Evolutionary conservation across 2,888 invertebrate species (phyloP), one percentile per base, ranked within the genome.

Genomic region (Cryptophagus acutangulus): DNA sequence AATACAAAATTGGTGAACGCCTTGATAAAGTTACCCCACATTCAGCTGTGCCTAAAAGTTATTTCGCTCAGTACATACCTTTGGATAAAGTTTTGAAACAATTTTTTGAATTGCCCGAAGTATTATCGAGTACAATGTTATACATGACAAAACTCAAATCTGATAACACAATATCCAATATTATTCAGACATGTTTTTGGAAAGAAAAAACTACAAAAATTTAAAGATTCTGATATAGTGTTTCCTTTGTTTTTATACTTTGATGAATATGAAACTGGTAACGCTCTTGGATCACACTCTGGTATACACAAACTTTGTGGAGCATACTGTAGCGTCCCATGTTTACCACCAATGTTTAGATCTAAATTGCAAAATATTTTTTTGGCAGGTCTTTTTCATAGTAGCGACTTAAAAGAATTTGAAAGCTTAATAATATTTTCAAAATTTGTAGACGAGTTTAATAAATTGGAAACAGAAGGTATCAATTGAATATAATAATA

Each of bases 191-290:
- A 12, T 6, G 26, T 17, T 43, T 40, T 13, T 49, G 48, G 49
- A 33, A 28, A 36, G 16, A 40, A 1, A 49, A 49, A 40, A 38
- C 17, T 17, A n/a, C 8, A 15, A 10, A 33, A 17, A 15, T 37
- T 10, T 12, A 29, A 15, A 18, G n/a, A n/a, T n/a, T n/a, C n/a
- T 29, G 35, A 37, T 28, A 33, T 43, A 17, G 33, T 41, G 9
- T 20, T 46, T 12, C 48, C 48, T 12, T 33, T 49, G 25, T 39
- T 42, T 25, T 16, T 51, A 2, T 51, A 48, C 30, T 51, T 43
- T 38, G 47, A 50, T 17, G 49, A 51, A n/a, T 45, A 42, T 28
- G 51, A 50, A 37, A 35, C 33, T 1, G 45, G 46, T 3, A 51
- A 51, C 29, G 36, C 49, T 5, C 26, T 51, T 33, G 49, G 49